Base-by-base conservation (phyloP, 2,113 vertebrate genomes). In the Aegithalos caudatus region DNA sequence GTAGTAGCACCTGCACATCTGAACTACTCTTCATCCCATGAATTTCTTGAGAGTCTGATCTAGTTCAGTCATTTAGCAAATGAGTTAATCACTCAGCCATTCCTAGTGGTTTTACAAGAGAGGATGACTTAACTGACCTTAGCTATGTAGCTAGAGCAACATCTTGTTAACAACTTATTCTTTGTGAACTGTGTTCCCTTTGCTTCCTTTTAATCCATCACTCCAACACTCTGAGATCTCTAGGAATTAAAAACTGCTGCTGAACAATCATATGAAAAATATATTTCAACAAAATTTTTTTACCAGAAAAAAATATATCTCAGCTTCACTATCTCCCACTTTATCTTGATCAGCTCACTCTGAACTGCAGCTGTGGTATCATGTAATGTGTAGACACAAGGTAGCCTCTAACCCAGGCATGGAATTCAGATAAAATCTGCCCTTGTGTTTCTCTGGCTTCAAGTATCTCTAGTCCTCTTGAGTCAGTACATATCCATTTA, bases 11-110 rank as follows among this genome's bases (percentile, higher is more conserved):
- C 97, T 98, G 97, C 92, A 85, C 56, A 90, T 88, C 88, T 97
- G 86, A 94, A 37, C 92, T 82, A 64, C 90, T 96, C 93, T 74
- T 91, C 66, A 95, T 76, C 77, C 95, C 38, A 48, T 40, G 67
- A 93, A 92, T 96, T 97, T 82, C 94, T 97, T 96, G 97, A 97
- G 97, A 92, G 94, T 71, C 53, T 96, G 86, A 94, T 96, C 44
- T 93, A 86, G 89, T 90, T 95, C 71, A 94, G 81, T 93, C 90
- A 86, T 96, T 97, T 97, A 97, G 94, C 91, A 95, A 97, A 94
- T 94, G 92, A 95, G 88, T 96, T 98, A 97, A 98, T 98, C 94
- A 94, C 91, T 97, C 85, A 97, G 81, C 90, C 79, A 85, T 97
- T 98, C 92, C 96, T 94, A 72, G 48, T 95, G 85, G 81, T 88